Percentiles rank a stretch among this genome's conserved stretches.
phyloP scores from a whole-genome alignment of 2,113 vertebrate genomes.

The Pontoporia blainvillei region DNA sequence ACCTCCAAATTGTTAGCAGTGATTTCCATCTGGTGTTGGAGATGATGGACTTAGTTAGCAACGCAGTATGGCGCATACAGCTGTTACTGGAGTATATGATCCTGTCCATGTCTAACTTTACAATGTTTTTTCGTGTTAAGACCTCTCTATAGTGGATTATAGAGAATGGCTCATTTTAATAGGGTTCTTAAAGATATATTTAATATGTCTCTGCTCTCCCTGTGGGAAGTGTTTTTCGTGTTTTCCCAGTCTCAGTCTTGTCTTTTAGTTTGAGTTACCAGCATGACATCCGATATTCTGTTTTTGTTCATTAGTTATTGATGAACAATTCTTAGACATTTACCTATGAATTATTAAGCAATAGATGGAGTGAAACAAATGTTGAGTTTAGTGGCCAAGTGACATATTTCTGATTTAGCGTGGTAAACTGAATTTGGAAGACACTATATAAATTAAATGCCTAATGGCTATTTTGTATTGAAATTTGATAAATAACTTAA shows the following conservation, averaged over 20 bases:
- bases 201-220: not conserved
- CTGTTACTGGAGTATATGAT: not conserved
- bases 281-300: conserved; percentile 29
- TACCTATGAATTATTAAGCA: conserved; percentile 61
- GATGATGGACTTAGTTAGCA: not conserved
- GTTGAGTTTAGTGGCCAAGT: not conserved
- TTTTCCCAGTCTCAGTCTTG: conserved; percentile 14
- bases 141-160: not conserved
- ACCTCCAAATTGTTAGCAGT: not conserved
- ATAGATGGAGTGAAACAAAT: conserved; percentile 48
- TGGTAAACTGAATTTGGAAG: conserved; percentile 46
- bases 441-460: not conserved
- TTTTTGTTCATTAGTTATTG: conserved; percentile 61
- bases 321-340: conserved; percentile 48
- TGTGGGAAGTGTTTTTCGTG: not conserved
- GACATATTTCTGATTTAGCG: conserved; percentile 32
- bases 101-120: not conserved
- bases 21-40: not conserved
- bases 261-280: conserved; percentile 45
- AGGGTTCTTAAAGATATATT: not conserved
- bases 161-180: not conserved
- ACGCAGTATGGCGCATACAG: not conserved
- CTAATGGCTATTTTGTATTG: not conserved
- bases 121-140: not conserved
- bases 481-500: conserved; percentile 23